Evolutionary conservation across 2,113 vertebrate species (phyloP).

Genomic region (Tangachromis dhanisi): DNA sequence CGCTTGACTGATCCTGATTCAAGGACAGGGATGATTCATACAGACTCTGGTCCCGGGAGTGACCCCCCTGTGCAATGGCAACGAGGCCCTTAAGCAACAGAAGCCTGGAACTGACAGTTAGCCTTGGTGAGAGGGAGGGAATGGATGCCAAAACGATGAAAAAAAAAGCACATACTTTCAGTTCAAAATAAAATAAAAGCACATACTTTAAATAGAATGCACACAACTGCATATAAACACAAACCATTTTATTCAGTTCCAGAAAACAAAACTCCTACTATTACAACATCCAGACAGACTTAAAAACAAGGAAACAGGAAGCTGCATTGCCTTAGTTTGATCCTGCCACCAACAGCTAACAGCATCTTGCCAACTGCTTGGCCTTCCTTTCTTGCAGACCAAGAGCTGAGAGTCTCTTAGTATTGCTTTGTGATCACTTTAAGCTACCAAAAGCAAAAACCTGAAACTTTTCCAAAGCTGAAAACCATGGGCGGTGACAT

Average conservation of each 20-base stretch:
- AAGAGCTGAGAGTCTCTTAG: not conserved
- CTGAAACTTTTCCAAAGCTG: conserved; percentile 11
- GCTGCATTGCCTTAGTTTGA: not conserved
- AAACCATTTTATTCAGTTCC: not conserved
- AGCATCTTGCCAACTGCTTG: not conserved
- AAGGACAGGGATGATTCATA: conserved; percentile 39
- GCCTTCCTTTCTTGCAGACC: not conserved
- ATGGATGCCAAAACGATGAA: not conserved
- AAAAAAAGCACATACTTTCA: not conserved
- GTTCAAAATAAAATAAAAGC: not conserved
- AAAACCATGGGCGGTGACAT: conserved; percentile 29
- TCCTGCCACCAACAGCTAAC: too few relatives aligned
- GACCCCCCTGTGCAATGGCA: not conserved
- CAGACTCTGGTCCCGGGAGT: not conserved
- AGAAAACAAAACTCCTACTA: not conserved
- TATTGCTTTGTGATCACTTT: not conserved
- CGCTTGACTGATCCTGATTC: conserved; percentile 33
- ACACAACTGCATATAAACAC: not conserved
- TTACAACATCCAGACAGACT: not conserved
- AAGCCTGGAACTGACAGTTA: conserved; percentile 12
- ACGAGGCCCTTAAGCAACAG: conserved; percentile 9
- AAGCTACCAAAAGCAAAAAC: not conserved
- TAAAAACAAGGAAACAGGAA: not conserved
- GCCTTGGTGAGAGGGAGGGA: not conserved
- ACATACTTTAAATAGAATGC: not conserved